These are phyloP conservation scores for Amazona guildingii DNA, from an alignment of 2,113 vertebrate species.

Conservation along the genomic window DNA sequence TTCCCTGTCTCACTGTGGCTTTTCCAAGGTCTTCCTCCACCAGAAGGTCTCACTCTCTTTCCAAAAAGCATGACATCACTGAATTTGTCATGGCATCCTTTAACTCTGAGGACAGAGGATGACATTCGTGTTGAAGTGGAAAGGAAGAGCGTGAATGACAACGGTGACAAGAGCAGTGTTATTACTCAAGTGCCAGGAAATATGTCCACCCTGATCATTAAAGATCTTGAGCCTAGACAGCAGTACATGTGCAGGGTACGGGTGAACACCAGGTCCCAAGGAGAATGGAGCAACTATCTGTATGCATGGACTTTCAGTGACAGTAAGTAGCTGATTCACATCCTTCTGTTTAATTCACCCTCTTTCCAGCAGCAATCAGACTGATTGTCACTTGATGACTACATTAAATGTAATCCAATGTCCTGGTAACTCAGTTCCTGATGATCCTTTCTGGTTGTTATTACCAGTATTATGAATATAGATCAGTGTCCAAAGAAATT, in stretches of 20 bases:
- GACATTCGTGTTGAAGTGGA: slow-evolving; percentile 79
- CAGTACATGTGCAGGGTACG: slow-evolving; percentile 81
- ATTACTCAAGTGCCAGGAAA: slow-evolving; percentile 74
- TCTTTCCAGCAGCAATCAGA: neutral
- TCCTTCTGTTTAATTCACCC: neutral
- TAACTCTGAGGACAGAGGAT: slow-evolving; percentile 72
- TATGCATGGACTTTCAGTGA: slow-evolving; percentile 86
- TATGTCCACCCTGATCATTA: slow-evolving; percentile 72
- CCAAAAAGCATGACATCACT: slow-evolving; percentile 80
- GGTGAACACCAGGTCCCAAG: slow-evolving; percentile 76
- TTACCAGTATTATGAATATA: neutral
- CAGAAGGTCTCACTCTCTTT: slow-evolving; percentile 77
- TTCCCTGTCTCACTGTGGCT: slow-evolving; percentile 47
- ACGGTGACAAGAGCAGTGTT: slow-evolving; percentile 32
- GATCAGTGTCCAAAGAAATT: neutral
- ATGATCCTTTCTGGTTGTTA: neutral
- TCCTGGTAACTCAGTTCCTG: neutral
- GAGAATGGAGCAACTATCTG: slow-evolving; percentile 79
- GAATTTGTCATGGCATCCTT: slow-evolving; percentile 82
- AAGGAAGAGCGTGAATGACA: slow-evolving; percentile 68
- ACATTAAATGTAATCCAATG: neutral
- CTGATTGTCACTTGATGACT: neutral
- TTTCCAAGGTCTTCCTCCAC: slow-evolving; percentile 80
- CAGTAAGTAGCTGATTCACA: slow-evolving; percentile 72
- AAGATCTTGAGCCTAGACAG: slow-evolving; percentile 76